These are phyloP conservation scores for Ganaspis brasiliensis DNA, from an alignment of 2,888 invertebrate genomes.

Conservation along the genomic window DNA sequence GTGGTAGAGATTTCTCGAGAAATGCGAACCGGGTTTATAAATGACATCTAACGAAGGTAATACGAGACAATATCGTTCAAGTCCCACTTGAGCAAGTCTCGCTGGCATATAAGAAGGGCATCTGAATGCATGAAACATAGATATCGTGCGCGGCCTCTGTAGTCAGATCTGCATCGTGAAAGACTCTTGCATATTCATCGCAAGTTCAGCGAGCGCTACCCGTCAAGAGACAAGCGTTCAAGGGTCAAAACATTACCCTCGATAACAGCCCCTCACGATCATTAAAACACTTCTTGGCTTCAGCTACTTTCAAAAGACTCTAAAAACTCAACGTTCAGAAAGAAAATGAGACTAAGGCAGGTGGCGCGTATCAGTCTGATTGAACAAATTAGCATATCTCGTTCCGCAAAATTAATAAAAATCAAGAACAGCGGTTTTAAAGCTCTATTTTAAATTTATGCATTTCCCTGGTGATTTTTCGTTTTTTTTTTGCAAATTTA, in stretches of 20 bases:
- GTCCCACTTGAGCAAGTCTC: constrained; percentile 44
- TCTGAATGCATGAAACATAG: constrained; percentile 76
- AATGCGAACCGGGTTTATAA: constrained; percentile 70
- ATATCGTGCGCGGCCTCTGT: constrained; percentile 50
- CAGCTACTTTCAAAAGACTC: constrained; percentile 9
- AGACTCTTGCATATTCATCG: constrained; percentile 75
- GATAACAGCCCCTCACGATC: constrained; percentile 26
- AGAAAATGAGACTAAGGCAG: constrained; percentile 4
- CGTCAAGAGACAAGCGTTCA: constrained; percentile 38
- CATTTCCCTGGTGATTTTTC: no score
- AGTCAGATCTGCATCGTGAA: constrained; percentile 65
- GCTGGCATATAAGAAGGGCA: constrained; percentile 70
- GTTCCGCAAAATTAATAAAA: neutral
- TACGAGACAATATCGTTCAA: constrained; percentile 65
- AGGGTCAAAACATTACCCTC: constrained; percentile 42
- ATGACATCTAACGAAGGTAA: constrained; percentile 69
- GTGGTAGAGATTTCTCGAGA: constrained; percentile 67
- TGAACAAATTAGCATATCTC: constrained; percentile 33
- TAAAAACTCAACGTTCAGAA: neutral
- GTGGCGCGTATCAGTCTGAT: neutral
- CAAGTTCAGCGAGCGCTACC: constrained; percentile 47
- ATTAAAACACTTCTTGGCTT: constrained; percentile 17
- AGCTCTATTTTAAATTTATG: no score
- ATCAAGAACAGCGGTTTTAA: no score
- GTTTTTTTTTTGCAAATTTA: no score